Conservation (phyloP, 2,797 vertebrate genomes). For the Apogon talboti region DNA sequence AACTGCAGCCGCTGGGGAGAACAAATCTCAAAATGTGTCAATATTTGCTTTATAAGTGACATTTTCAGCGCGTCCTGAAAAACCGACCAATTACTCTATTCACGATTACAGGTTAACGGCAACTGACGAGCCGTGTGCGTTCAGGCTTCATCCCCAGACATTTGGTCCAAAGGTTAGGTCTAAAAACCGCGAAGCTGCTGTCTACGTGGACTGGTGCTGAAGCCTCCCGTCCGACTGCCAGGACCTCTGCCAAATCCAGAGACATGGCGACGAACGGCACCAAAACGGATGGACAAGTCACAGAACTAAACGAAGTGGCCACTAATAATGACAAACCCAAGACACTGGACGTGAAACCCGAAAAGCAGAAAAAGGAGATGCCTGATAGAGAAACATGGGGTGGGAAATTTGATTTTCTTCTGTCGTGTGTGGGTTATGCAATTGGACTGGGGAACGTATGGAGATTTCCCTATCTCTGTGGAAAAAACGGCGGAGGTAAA, state of each 20-base stretch:
- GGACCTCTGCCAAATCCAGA: constrained; percentile 88
- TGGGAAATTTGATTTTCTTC: constrained; percentile 97
- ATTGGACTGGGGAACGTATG: constrained; percentile 98
- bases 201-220: constrained; percentile 98
- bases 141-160: constrained; percentile 70
- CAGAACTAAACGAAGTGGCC: constrained; percentile 93
- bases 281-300: constrained; percentile 94
- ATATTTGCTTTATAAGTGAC: constrained; percentile 42
- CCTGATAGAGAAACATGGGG: constrained; percentile 94
- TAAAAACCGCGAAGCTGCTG: constrained; percentile 93
- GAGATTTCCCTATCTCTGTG: constrained; percentile 98
- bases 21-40: constrained; percentile 32
- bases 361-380: constrained; percentile 90
- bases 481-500: constrained; percentile 97
- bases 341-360: constrained; percentile 92
- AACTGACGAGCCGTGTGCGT: constrained; percentile 73
- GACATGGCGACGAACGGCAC: constrained; percentile 97
- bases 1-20: constrained; percentile 6
- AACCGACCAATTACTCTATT: constrained; percentile 69
- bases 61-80: constrained; percentile 47
- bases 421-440: constrained; percentile 98
- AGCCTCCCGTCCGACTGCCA: constrained; percentile 86
- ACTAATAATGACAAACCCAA: constrained; percentile 94
- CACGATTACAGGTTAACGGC: constrained; percentile 81
- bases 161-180: constrained; percentile 75